phyloP scores from a whole-genome alignment of 1,140 invertebrate species.

The Drosophila littoralis region DNA sequence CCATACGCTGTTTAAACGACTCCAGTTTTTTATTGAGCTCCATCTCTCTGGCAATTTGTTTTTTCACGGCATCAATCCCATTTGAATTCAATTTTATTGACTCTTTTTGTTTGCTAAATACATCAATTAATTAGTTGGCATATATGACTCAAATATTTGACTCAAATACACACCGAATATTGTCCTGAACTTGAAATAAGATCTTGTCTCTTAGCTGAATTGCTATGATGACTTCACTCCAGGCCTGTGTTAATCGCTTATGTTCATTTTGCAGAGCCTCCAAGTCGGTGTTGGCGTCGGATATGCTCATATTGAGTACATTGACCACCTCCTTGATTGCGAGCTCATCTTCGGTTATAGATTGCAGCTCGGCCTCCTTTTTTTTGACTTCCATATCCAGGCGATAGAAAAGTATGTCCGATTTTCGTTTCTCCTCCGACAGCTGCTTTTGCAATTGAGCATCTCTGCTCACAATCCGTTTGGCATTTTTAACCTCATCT shows the following conservation, averaged over 20 bases:
- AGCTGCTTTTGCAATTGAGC: constrained; percentile 84
- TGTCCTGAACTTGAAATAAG: constrained; percentile 85
- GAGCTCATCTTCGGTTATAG: constrained; percentile 84
- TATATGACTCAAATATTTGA: too few relatives aligned
- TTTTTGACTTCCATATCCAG: constrained; percentile 85
- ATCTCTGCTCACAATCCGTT: constrained; percentile 86
- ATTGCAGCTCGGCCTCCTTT: constrained; percentile 85
- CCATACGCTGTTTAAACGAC: constrained; percentile 86
- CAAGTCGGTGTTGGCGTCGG: constrained; percentile 88
- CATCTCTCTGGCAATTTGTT: constrained; percentile 88
- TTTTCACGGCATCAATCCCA: constrained; percentile 87
- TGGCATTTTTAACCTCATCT: constrained; percentile 85
- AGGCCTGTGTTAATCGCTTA: constrained; percentile 88
- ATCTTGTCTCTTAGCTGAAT: constrained; percentile 89
- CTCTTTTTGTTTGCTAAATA: constrained; percentile 85
- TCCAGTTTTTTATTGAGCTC: constrained; percentile 88
- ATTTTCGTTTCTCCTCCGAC: constrained; percentile 85
- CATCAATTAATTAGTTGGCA: too few relatives aligned
- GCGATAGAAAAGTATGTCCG: constrained; percentile 86
- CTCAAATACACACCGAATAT: constrained; percentile 45
- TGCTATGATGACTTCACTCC: constrained; percentile 89
- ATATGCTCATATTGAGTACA: constrained; percentile 85
- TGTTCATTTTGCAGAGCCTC: constrained; percentile 89
- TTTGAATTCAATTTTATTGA: constrained; percentile 85
- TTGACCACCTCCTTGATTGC: constrained; percentile 85